A percentile compares a stretch with the other conserved stretches of the same genome.
Conservation (phyloP, 2,888 invertebrate species). For the Lasioglossum pauxillum region DNA sequence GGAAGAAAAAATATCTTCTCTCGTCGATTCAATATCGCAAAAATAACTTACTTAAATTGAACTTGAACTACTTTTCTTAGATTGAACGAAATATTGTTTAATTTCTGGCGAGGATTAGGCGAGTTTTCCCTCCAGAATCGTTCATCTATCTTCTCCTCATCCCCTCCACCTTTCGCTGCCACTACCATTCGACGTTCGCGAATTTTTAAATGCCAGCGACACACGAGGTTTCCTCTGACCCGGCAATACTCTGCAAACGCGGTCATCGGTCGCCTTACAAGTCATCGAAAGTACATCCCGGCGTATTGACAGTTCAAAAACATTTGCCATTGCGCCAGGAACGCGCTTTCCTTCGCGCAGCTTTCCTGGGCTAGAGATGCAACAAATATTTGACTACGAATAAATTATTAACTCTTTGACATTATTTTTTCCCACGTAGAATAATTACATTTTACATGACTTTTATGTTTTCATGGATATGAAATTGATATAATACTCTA, state of each 20-base stretch:
- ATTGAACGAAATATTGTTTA: too few species aligned
- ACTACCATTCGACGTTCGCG: background rate
- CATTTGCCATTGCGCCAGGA: slow-evolving; percentile 38
- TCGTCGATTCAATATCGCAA: too few species aligned
- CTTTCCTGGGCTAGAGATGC: background rate
- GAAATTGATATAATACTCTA: too few species aligned
- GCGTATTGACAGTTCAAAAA: slow-evolving; percentile 56
- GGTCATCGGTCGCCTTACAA: slow-evolving; percentile 51
- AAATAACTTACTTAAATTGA: too few species aligned
- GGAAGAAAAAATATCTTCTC: too few species aligned
- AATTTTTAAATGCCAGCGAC: slow-evolving; percentile 19
- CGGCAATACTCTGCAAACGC: slow-evolving; percentile 44
- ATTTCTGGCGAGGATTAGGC: too few species aligned
- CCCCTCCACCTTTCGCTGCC: background rate
- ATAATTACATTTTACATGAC: too few species aligned
- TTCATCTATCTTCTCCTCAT: background rate
- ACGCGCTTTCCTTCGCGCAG: slow-evolving; percentile 18
- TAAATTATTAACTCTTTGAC: background rate
- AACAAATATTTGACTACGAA: background rate
- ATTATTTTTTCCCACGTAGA: too few species aligned
- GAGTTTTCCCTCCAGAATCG: background rate
- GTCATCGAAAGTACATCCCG: slow-evolving; percentile 56
- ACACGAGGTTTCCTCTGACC: slow-evolving; percentile 15
- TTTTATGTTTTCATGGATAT: too few species aligned
- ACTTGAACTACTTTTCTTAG: too few species aligned